Base-by-base conservation (phyloP, 2,113 vertebrate species). In the Pituophis catenifer region DNA sequence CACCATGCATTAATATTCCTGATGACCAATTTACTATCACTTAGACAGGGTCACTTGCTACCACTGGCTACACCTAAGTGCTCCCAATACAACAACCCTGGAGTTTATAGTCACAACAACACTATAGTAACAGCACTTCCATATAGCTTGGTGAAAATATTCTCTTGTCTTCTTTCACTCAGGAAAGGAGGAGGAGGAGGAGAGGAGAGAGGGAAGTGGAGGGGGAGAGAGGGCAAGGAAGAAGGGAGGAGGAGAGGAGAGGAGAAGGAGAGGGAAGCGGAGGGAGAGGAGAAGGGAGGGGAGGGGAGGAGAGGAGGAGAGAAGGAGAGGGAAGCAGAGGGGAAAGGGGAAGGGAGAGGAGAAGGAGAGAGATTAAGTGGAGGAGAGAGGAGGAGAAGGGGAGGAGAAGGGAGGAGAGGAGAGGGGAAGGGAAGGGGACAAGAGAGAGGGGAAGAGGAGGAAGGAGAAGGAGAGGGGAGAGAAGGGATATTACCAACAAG, bases 251-350 rank as follows among this genome's bases (percentile, higher is more conserved):
- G 5, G 54, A 19, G 15, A 57, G 55, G 8, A 24, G 2, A 8
- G 8, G 4, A 15, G 5, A 5, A 4, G 4, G 58, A 0, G 6
- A 7, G 6, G 6, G 3, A 26, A 23, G 2, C 5, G 0, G 5
- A 1, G 8, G 24, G 24, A 62, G 8, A 5, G 15, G 5, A 1
- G 13, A 4, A 0, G 58, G 0, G 6, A 7, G 0, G 1, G 3
- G 5, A 1, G 8, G 10, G 3, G 24, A 29, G 1, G 24, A 12
- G 10, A 24, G 8, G 17, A 6, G 19, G 17, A 3, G 1, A 23
- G 6, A 5, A 6, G 55, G 54, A 55, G 13, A 17, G 15, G 3
- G 1, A 5, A 5, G 15, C 3, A 17, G 54, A 19, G 1, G 55
- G 23, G 0, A 23, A 0, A 2, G 7, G 2, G 2, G 3, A 4